phyloP scores from a whole-genome alignment of 2,797 vertebrate genomes.

The Threskiornis aethiopicus region DNA sequence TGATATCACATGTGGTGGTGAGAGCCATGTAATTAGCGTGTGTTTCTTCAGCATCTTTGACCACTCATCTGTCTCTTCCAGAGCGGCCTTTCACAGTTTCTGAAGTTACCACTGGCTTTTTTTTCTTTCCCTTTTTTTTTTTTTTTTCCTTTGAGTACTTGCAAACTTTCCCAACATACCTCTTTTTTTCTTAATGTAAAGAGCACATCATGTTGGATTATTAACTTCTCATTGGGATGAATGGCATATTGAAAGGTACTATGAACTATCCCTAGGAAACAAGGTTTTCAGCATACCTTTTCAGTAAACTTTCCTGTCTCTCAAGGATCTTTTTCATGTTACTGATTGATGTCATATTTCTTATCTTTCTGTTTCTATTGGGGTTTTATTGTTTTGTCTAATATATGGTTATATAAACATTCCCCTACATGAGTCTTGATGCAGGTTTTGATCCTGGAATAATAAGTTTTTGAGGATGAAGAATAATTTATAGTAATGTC shows the following conservation, averaged over 20 bases:
- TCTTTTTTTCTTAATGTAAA: not conserved
- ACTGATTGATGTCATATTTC: not conserved
- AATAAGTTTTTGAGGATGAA: not conserved
- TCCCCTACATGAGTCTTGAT: not conserved
- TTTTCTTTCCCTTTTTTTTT: fast-evolving
- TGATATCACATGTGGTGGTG: slow-evolving; percentile 26
- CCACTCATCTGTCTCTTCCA: not conserved
- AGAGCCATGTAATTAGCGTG: slow-evolving; percentile 24
- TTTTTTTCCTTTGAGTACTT: not conserved
- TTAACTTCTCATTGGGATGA: not conserved
- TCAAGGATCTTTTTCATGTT: not conserved
- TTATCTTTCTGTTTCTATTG: not conserved
- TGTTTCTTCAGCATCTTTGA: not conserved
- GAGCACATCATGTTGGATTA: not conserved
- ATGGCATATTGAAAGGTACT: not conserved
- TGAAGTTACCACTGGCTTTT: not conserved
- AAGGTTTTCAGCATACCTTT: not conserved
- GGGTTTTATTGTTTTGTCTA: not conserved
- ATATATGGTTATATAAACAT: not conserved
- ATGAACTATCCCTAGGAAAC: not conserved
- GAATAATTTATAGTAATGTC: not conserved
- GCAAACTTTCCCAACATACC: not conserved
- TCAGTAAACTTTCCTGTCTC: not conserved
- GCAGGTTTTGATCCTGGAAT: not conserved
- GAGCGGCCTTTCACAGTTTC: not conserved